Evolutionary conservation across 2,888 invertebrate genomes (phyloP).

Genomic region (Patella caerulea): DNA sequence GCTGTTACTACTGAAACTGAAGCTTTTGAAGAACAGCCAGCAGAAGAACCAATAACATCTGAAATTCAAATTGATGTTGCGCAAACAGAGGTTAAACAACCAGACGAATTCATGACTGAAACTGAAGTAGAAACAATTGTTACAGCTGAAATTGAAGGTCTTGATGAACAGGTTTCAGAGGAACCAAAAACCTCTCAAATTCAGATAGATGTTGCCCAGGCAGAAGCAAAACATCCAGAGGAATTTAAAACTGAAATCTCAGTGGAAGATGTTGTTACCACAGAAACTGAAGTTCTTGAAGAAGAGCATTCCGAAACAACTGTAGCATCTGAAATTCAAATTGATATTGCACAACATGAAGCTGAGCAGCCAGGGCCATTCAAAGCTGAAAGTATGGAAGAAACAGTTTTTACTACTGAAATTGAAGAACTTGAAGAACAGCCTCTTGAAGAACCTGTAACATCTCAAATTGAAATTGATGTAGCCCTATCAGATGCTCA

Average conservation of each 20-base stretch:
- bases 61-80: constrained; percentile 35
- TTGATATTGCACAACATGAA: constrained; percentile 20
- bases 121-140: constrained; percentile 36
- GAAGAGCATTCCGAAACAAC: constrained; percentile 22
- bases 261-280: constrained; percentile 24
- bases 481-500: constrained; percentile 28
- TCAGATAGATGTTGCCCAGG: constrained; percentile 33
- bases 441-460: constrained; percentile 20
- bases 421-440: constrained; percentile 20
- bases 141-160: constrained; percentile 27
- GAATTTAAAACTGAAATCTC: constrained; percentile 30
- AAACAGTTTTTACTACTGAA: constrained; percentile 13
- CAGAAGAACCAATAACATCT: constrained; percentile 27
- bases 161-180: constrained; percentile 30
- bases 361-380: constrained; percentile 22
- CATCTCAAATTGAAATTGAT: constrained; percentile 29
- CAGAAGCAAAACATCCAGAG: constrained; percentile 28
- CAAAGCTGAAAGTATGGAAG: constrained; percentile 22
- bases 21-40: constrained; percentile 20
- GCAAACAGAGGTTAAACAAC: constrained; percentile 32
- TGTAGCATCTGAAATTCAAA: constrained; percentile 25
- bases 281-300: neutral
- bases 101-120: constrained; percentile 38
- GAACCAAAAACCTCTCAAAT: constrained; percentile 35
- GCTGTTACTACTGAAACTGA: constrained; percentile 18